Percentiles rank a stretch among this genome's conserved stretches.
Evolutionary conservation across 2,113 vertebrate genomes (phyloP).

Genomic region (Lucifuga dentata): DNA sequence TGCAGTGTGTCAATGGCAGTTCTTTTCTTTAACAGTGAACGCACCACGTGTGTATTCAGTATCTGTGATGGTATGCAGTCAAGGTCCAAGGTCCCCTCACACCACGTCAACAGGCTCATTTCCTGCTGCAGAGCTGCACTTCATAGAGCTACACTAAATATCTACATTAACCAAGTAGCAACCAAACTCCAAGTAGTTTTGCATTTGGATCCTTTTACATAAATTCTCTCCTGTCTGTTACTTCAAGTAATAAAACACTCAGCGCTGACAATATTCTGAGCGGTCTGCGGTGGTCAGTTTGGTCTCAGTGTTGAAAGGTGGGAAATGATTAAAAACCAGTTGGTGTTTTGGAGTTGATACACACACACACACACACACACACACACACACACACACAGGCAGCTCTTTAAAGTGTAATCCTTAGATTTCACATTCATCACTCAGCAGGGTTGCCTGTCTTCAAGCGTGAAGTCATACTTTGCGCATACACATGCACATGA

Average conservation of each 20-base stretch:
- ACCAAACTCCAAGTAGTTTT: background rate
- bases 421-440: slow-evolving; percentile 42
- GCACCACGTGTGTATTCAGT: background rate
- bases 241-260: background rate
- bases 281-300: background rate
- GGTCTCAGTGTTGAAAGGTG: background rate
- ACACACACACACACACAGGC: background rate
- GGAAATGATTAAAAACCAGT: slow-evolving; percentile 42
- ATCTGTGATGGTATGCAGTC: slow-evolving; percentile 4
- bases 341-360: slow-evolving; percentile 14
- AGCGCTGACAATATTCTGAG: too few relatives aligned
- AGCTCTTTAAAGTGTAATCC: slow-evolving; percentile 9
- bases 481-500: slow-evolving; percentile 31
- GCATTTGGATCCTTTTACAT: slow-evolving; percentile 1
- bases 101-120: slow-evolving; percentile 19
- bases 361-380: too few relatives aligned
- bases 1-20: too few relatives aligned
- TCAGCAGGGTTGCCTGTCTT: slow-evolving; percentile 23
- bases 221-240: background rate
- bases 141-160: slow-evolving; percentile 21
- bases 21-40: slow-evolving; percentile 13
- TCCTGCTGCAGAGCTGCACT: background rate
- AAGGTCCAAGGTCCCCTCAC: slow-evolving; percentile 26
- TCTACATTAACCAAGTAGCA: background rate
- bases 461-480: slow-evolving; percentile 15